Evolutionary conservation across 92 coral and sea anemone genomes (phyloP).

Genomic region (Nematostella vectensis): DNA sequence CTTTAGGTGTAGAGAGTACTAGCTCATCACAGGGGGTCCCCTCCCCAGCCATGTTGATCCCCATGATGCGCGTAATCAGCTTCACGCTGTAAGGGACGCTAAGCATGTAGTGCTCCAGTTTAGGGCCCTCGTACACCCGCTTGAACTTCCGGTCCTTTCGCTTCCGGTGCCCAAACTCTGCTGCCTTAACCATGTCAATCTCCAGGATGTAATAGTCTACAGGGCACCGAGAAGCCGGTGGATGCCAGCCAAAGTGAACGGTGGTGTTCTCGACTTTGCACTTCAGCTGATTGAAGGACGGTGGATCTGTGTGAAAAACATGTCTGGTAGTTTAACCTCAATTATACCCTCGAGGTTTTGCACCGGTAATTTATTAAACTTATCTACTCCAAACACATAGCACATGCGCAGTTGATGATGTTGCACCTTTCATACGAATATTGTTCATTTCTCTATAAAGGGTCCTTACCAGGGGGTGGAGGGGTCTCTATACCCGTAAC

Average conservation of each 20-base stretch:
- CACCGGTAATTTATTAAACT: too few relatives aligned
- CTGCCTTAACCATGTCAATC: slow-evolving; percentile 56
- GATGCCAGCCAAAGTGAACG: slow-evolving; percentile 52
- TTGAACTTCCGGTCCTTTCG: slow-evolving; percentile 65
- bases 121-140: slow-evolving; percentile 73
- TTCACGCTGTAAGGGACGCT: slow-evolving; percentile 73
- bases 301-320: slow-evolving; percentile 31
- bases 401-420: too few relatives aligned
- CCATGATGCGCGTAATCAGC: slow-evolving; percentile 51
- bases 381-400: too few relatives aligned
- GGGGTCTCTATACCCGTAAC: slow-evolving; percentile 79
- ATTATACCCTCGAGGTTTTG: background rate
- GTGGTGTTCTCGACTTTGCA: slow-evolving; percentile 74
- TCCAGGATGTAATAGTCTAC: slow-evolving; percentile 70
- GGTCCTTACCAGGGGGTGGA: slow-evolving; percentile 70
- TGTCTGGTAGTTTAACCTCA: background rate
- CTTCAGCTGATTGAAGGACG: slow-evolving; percentile 49
- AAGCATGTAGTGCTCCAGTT: slow-evolving; percentile 52
- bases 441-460: too few relatives aligned
- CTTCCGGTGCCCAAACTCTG: slow-evolving; percentile 46
- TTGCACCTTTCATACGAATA: too few relatives aligned
- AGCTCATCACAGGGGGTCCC: slow-evolving; percentile 65
- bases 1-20: slow-evolving; percentile 73
- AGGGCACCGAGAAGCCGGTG: slow-evolving; percentile 54
- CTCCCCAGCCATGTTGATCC: slow-evolving; percentile 64